Evolutionary conservation across 2,113 vertebrate species (phyloP), one percentile per base, ranked within the genome.

Genomic region (Phalacrocorax carbo): DNA sequence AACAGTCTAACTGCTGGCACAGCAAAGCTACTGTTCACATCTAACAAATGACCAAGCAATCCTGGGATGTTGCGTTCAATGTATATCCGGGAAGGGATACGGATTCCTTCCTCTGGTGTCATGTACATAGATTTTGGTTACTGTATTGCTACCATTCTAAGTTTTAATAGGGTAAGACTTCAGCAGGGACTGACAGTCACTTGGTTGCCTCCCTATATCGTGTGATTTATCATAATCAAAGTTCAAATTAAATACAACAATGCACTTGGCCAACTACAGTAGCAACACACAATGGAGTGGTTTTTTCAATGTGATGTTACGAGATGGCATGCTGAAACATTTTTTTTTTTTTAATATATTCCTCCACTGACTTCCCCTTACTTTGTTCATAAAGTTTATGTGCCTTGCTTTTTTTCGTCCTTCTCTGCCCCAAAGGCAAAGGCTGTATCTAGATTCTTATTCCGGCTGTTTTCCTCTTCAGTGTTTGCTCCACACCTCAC

Each of bases 1-100:
- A 91, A 77, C 86, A 91, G 83, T 92, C 94, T 88, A 5, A 4
- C 40, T 97, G 87, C 72, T 98, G 97, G 96, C 97, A 96, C 0
- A 10, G 62, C 83, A 66, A 54, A 82, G 73, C 77, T 89, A 21
- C 84, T 92, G 86, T 84, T 97, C 46, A 20, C 88, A 46, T 90
- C 90, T 93, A 90, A 95, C 70, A 97, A 97, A 97, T 94, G 88
- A 75, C 70, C 22, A 42, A 57, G 27, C 58, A 55, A 64, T 86
- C 81, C 57, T 79, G 57, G 69, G 90, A 68, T 94, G 91, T 91
- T 76, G 54, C 6, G 1, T 54, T 76, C 34, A 9, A 4, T 79
- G 40, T 78, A 88, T 95, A 46, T 46, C 16, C 8, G 44, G 44
- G 44, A 46, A 46, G 44, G 44, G 44, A 46, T 46, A 18, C 72